Percentiles rank a stretch among this genome's conserved stretches.
Evolutionary conservation across 1,140 invertebrate species (phyloP).

Genomic region (Drosophila arizonae): DNA sequence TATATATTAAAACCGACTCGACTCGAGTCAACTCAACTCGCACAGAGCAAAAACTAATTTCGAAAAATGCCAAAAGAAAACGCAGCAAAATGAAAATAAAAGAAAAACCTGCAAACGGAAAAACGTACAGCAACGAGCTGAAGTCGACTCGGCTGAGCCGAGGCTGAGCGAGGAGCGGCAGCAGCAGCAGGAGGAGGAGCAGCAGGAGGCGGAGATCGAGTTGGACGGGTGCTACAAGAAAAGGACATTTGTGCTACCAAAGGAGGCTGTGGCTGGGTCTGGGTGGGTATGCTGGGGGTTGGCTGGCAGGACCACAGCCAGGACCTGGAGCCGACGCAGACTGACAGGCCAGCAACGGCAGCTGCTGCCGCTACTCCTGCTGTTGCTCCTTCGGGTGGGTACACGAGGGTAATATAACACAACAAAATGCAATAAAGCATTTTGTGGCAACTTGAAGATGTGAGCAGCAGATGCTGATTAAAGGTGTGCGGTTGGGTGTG

Average conservation of each 20-base stretch:
- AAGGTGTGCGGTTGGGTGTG: slow-evolving; percentile 72
- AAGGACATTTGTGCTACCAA: slow-evolving; percentile 76
- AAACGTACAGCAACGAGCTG: slow-evolving; percentile 11
- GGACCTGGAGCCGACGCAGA: slow-evolving; percentile 40
- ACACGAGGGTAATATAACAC: slow-evolving; percentile 80
- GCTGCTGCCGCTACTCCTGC: slow-evolving; percentile 16
- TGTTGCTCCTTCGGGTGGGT: slow-evolving; percentile 32
- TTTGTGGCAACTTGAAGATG: slow-evolving; percentile 81
- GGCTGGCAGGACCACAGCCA: slow-evolving; percentile 22
- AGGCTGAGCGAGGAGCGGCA: slow-evolving; percentile 1
- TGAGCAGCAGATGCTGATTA: slow-evolving; percentile 81
- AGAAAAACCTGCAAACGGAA: slow-evolving; percentile 48
- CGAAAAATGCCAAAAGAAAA: slow-evolving; percentile 82
- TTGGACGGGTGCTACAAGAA: slow-evolving; percentile 48
- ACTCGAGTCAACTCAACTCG: slow-evolving; percentile 47
- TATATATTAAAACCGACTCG: slow-evolving; percentile 82
- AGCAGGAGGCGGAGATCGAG: not conserved
- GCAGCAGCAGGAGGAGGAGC: not conserved
- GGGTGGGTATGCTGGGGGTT: slow-evolving; percentile 3
- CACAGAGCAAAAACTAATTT: slow-evolving; percentile 82
- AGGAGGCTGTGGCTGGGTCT: slow-evolving; percentile 15
- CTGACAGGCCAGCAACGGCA: slow-evolving; percentile 58
- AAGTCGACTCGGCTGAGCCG: slow-evolving; percentile 17
- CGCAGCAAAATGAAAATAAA: slow-evolving; percentile 77
- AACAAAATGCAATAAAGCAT: slow-evolving; percentile 82